Evolutionary conservation across 2,888 invertebrate genomes (phyloP).

Genomic region (Lepidochrysops patricia): DNA sequence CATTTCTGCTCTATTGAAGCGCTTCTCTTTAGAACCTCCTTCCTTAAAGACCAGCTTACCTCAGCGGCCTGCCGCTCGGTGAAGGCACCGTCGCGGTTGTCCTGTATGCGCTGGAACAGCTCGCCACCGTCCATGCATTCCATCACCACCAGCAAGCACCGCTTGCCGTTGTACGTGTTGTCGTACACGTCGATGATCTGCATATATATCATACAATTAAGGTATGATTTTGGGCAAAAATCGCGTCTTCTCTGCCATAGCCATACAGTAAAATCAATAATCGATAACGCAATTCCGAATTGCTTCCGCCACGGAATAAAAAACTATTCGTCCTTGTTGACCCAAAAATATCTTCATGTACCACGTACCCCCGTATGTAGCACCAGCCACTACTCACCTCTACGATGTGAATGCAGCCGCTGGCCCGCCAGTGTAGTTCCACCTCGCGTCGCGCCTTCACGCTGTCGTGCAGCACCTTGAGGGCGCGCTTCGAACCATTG

Average conservation of each 20-base stretch:
- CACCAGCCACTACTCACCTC: slow-evolving; percentile 66
- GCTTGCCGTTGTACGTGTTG: slow-evolving; percentile 93
- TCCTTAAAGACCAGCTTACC: no score
- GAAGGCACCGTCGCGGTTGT: slow-evolving; percentile 94
- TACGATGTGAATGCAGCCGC: slow-evolving; percentile 94
- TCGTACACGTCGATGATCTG: slow-evolving; percentile 94
- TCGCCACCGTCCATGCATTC: slow-evolving; percentile 99
- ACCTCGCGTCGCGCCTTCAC: slow-evolving; percentile 95
- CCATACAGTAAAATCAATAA: no score
- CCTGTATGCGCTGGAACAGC: slow-evolving; percentile 96
- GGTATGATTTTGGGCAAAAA: no score
- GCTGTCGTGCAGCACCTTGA: slow-evolving; percentile 95
- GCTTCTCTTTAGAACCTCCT: not conserved
- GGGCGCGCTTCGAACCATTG: slow-evolving; percentile 86
- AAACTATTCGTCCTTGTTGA: no score
- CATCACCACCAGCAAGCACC: slow-evolving; percentile 98
- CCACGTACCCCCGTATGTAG: not conserved
- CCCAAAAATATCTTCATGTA: no score
- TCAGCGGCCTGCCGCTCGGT: slow-evolving; percentile 85
- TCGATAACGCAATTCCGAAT: no score
- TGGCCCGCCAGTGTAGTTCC: slow-evolving; percentile 95
- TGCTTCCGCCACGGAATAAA: no score
- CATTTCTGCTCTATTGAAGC: no score
- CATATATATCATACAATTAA: slow-evolving; percentile 3
- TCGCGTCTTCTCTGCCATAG: no score